Evolutionary conservation across 2,797 vertebrate genomes (phyloP).

Genomic region (Cynopterus sphinx): DNA sequence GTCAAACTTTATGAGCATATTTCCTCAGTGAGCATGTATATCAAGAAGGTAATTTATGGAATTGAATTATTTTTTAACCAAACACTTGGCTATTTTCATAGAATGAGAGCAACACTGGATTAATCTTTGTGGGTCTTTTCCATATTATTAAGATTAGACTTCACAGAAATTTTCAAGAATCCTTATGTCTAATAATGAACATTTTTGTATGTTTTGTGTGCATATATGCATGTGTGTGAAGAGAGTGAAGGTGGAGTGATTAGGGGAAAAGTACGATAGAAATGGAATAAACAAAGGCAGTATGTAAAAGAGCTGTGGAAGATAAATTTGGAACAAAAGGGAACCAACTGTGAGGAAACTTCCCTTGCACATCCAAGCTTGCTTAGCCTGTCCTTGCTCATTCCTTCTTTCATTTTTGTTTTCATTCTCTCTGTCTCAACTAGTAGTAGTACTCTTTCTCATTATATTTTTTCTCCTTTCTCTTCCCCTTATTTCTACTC

Average conservation of each 20-base stretch:
- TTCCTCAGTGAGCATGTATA: neutral
- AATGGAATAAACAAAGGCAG: neutral
- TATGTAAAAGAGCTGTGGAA: neutral
- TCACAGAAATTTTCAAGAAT: neutral
- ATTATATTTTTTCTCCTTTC: neutral
- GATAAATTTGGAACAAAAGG: neutral
- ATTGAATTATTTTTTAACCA: neutral
- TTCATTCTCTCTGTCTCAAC: neutral
- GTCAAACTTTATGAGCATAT: neutral
- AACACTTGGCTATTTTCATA: neutral
- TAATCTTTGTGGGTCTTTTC: neutral
- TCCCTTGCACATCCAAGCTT: neutral
- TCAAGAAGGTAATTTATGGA: neutral
- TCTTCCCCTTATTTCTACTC: neutral
- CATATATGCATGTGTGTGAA: neutral
- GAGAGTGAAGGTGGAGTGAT: neutral
- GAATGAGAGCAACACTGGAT: neutral
- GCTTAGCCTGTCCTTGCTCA: too few relatives aligned
- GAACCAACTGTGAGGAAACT: neutral
- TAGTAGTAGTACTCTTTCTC: neutral
- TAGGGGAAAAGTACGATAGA: neutral
- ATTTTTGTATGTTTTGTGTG: neutral
- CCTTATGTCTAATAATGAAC: neutral
- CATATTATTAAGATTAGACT: neutral
- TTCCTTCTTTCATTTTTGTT: neutral